These are phyloP conservation scores for Mythimna impura DNA, from an alignment of 2,888 invertebrate genomes.

Conservation along the genomic window DNA sequence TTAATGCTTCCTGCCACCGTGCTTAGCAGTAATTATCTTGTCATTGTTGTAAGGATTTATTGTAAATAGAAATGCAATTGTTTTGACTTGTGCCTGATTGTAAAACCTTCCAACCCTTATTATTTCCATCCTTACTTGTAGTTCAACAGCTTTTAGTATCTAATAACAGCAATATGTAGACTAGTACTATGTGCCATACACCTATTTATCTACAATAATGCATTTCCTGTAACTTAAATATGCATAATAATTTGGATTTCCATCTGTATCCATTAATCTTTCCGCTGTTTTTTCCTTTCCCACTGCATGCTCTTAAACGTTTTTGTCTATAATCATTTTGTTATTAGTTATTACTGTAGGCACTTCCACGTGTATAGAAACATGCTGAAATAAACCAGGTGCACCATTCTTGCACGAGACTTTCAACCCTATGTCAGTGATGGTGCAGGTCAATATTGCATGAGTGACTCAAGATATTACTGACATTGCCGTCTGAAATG, in stretches of 20 bases:
- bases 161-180: constrained; percentile 10
- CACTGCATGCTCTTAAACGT: constrained; percentile 19
- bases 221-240: constrained; percentile 19
- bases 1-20: constrained; percentile 85
- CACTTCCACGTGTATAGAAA: constrained; percentile 50
- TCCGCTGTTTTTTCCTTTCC: not conserved
- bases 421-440: constrained; percentile 44
- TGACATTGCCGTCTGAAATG: constrained; percentile 49
- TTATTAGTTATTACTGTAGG: constrained; percentile 39
- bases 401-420: constrained; percentile 18
- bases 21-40: constrained; percentile 80
- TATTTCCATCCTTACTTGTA: constrained; percentile 7
- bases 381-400: constrained; percentile 49
- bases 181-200: constrained; percentile 19
- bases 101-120: not conserved
- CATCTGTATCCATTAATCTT: constrained; percentile 1
- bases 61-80: constrained; percentile 38
- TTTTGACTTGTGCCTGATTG: constrained; percentile 33
- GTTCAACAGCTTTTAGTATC: constrained; percentile 26
- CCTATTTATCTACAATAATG: constrained; percentile 17
- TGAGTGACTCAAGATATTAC: constrained; percentile 32
- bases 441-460: constrained; percentile 33
- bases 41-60: constrained; percentile 72
- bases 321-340: constrained; percentile 40
- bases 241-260: not conserved